These are phyloP conservation scores for Silurus meridionalis DNA, from an alignment of 2,113 vertebrate genomes.

Conservation along the genomic window DNA sequence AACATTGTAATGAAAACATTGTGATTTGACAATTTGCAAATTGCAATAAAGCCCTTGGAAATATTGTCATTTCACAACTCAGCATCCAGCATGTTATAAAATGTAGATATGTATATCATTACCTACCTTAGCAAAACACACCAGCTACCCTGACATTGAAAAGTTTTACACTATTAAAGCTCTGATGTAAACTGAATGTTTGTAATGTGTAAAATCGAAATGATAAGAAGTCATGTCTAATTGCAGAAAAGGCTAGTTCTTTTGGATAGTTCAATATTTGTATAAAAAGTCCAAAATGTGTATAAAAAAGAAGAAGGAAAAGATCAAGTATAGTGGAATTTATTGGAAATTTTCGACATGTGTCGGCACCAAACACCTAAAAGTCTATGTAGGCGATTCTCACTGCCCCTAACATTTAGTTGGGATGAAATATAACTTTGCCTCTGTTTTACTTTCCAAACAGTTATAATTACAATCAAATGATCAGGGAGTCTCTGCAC, in stretches of 20 bases:
- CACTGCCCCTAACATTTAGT: neutral
- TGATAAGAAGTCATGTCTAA: neutral
- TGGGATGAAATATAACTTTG: neutral
- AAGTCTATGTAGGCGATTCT: neutral
- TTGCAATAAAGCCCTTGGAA: neutral
- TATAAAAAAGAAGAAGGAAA: neutral
- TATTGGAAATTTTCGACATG: neutral
- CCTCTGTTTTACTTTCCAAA: conserved; percentile 15
- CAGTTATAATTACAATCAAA: conserved; percentile 10
- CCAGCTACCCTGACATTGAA: neutral
- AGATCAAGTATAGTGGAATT: neutral
- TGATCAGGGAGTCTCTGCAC: neutral
- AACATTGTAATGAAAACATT: neutral
- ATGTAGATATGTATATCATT: neutral
- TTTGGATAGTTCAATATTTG: neutral
- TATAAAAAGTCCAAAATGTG: neutral
- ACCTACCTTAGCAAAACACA: neutral
- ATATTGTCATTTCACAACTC: neutral
- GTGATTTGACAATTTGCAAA: neutral
- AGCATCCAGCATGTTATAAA: neutral
- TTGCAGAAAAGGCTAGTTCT: neutral
- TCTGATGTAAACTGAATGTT: neutral
- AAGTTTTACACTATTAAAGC: neutral
- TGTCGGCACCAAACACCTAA: neutral
- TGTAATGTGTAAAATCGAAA: neutral